Evolutionary conservation across 2,113 vertebrate genomes (phyloP), one percentile per base, ranked within the genome.

Genomic region (Mystacornis crossleyi): DNA sequence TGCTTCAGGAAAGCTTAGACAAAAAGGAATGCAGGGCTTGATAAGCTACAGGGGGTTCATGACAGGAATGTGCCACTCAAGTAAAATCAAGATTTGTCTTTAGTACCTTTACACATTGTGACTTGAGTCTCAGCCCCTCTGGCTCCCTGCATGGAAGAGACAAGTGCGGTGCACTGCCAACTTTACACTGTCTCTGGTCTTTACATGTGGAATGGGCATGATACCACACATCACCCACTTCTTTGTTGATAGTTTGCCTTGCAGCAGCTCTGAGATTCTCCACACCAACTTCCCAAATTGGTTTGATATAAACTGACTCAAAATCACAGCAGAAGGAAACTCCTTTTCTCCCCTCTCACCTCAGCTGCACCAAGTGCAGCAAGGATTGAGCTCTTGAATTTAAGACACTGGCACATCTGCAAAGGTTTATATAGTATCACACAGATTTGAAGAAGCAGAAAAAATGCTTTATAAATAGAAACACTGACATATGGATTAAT

Each of bases 381-480:
- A 86, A 48, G 28, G 26, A 55, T 28, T n/a, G 18, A 78, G 29
- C 29, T 80, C 38, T 21, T 58, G 28, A 78, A 55, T 48, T 1
- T 20, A 51, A 65, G 15, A 65, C 6, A 33, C 4, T 13, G 24
- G 36, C 28, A 12, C 21, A 78, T 33, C 69, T 61, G 36, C 61
- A 89, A 53, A 72, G 25, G 8, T 53, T 82, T 80, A 45, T 13
- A 34, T 7, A 69, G n/a, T 6, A 81, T 42, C 36, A 67, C 6
- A 64, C 16, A 51, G 19, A 14, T 58, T 34, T 62, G 42, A 82
- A 85, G 62, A 48, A 77, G 23, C 40, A 65, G 12, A 87, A 50
- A 91, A 79, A 67, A 45, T 10, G 29, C 8, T 82, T 71, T 81
- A 36, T 78, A 83, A 90, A 81, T 31, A 79, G 77, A 81, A 94